phyloP scores from a whole-genome alignment of 2,797 vertebrate genomes.

The Monodelphis domestica region DNA sequence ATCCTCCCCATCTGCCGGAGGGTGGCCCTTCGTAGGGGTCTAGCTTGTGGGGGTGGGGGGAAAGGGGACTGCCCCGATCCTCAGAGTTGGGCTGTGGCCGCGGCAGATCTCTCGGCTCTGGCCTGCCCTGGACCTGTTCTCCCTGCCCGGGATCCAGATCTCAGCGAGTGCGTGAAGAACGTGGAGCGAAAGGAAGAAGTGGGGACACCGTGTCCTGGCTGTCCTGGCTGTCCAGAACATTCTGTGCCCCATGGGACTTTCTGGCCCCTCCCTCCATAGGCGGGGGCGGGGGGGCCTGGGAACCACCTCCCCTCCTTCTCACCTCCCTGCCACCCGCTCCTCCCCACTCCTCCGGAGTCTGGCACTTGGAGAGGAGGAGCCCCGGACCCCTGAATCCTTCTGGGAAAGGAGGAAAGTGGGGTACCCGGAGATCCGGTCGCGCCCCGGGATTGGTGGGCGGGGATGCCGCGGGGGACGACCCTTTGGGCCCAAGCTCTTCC shows the following conservation, averaged over 20 bases:
- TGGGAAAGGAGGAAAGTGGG: neutral
- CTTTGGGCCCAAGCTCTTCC: neutral
- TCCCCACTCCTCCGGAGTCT: neutral
- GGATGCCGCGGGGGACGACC: too few species aligned
- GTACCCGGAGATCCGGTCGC: neutral
- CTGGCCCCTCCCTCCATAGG: slow-evolving; percentile 4
- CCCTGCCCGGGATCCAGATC: slow-evolving; percentile 19
- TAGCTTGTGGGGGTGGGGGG: neutral
- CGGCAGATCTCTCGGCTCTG: neutral
- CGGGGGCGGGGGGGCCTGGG: slow-evolving; percentile 41
- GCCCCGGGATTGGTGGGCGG: neutral
- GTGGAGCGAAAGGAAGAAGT: slow-evolving; percentile 48
- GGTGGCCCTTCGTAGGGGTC: neutral
- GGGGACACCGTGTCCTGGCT: slow-evolving; percentile 66
- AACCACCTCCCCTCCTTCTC: neutral
- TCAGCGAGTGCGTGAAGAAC: neutral
- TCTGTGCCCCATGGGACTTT: slow-evolving; percentile 62
- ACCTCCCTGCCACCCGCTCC: neutral
- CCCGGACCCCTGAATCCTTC: neutral
- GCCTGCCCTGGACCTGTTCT: neutral
- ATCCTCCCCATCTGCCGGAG: neutral
- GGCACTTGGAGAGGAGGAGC: neutral
- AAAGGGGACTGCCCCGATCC: neutral
- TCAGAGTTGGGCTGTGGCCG: neutral
- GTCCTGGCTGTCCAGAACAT: slow-evolving; percentile 36